A percentile compares a stretch with the other conserved stretches of the same genome.
phyloP scores from a whole-genome alignment of 2,113 vertebrate genomes.

The Sapayoa aenigma region DNA sequence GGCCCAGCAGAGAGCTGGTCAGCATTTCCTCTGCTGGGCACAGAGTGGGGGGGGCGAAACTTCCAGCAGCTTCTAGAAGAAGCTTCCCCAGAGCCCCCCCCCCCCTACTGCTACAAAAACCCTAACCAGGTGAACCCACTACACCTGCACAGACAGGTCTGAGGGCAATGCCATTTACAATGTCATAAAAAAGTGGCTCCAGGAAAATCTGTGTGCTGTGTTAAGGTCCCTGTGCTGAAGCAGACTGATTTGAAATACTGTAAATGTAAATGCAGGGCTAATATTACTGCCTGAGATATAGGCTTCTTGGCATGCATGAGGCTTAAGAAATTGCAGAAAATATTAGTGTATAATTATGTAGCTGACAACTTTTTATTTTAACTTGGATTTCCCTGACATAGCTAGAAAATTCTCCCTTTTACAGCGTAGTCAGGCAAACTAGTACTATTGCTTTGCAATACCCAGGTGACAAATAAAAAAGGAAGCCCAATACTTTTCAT shows the following conservation, averaged over 20 bases:
- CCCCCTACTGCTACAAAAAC: too few species aligned
- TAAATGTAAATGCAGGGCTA: neutral
- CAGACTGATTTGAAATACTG: neutral
- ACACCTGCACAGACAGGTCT: too few species aligned
- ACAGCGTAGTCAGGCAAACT: neutral
- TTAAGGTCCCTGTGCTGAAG: neutral
- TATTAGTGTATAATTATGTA: neutral
- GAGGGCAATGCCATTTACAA: neutral
- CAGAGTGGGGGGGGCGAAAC: too few species aligned
- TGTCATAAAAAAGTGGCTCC: neutral
- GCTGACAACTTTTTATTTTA: neutral
- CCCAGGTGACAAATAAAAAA: neutral
- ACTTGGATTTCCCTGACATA: neutral
- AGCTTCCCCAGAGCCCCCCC: too few species aligned
- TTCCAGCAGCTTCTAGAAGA: too few species aligned
- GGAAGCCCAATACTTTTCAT: neutral
- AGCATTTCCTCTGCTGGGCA: too few species aligned
- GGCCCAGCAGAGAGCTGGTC: too few species aligned
- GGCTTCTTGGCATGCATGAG: neutral
- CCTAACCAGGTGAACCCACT: too few species aligned
- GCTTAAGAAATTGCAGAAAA: neutral
- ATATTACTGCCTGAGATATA: neutral
- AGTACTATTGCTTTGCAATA: neutral
- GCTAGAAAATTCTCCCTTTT: neutral
- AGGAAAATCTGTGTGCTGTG: neutral